Evolutionary conservation across 2,888 invertebrate species (phyloP).

Genomic region (Gastracanthus pulcherrimus): DNA sequence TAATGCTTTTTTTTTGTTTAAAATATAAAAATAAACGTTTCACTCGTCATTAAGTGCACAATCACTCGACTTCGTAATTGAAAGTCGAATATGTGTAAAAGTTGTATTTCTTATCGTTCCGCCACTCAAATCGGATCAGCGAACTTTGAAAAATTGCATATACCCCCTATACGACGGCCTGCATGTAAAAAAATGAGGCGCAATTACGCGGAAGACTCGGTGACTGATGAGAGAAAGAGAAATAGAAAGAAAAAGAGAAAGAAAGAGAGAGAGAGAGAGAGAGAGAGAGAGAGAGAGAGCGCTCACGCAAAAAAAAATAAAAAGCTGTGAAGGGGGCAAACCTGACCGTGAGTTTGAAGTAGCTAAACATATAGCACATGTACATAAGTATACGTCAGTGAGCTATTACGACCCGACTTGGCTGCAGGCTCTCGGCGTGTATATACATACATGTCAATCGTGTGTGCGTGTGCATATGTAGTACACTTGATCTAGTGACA

Average conservation of each 20-base stretch:
- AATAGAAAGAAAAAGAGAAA: not conserved
- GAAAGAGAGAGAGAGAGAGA: not conserved
- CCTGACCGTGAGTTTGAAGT: not conserved
- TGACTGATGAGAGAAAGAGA: not conserved
- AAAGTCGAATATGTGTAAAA: not conserved
- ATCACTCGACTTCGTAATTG: not conserved
- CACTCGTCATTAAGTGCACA: not conserved
- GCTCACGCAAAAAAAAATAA: not conserved
- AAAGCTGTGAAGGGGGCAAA: not conserved
- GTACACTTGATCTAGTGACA: constrained; percentile 60
- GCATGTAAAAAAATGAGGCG: constrained; percentile 9
- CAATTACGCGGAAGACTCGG: constrained; percentile 11
- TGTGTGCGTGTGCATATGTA: constrained; percentile 17
- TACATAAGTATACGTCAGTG: not conserved
- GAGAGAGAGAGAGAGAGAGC: not conserved
- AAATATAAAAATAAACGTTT: too few species aligned
- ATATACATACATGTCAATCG: constrained; percentile 19
- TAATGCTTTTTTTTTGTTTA: not conserved
- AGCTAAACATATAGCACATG: not conserved
- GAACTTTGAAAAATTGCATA: constrained; percentile 34
- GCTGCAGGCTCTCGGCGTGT: too few species aligned
- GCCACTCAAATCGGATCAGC: not conserved
- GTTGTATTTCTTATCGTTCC: not conserved
- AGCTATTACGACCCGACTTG: too few species aligned
- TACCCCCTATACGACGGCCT: not conserved